Base-by-base conservation (phyloP, 2,888 invertebrate genomes). In the Conus canariensis region DNA sequence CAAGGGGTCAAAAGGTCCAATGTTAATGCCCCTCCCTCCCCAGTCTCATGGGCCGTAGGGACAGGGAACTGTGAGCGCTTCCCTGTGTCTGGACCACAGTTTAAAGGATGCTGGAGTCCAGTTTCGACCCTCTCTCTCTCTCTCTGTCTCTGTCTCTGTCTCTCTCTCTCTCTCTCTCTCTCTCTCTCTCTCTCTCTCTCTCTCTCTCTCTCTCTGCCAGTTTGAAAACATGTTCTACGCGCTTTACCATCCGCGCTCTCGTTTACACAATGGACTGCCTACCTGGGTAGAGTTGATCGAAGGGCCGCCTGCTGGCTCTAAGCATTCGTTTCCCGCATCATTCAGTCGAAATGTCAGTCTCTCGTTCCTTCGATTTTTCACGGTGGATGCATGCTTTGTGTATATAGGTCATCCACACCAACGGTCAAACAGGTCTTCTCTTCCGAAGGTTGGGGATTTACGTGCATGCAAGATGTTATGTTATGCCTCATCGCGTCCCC, bases 91-190 rank as follows among this genome's bases (percentile, higher is more conserved):
- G 30, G 30, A 30, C 30, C 30, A 30, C 30, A 30, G 30, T 30
- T 30, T 30, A 64, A 70, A 70, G 70, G 7, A 70, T 22, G 22
- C 22, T 6, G 16, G 19, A 12, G 5, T 70, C 12, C 70, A 70
- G 6, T 60, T n/a, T 19, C n/a, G 22, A n/a, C 0, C 9, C n/a
- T n/a, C 74, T 74, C n/a, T 74, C n/a, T 74, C 74, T 74, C n/a
- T 74, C 74, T 74, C n/a, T 74, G n/a, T 74, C n/a, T 74, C 74
- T 74, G 0, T 74, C n/a, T 74, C n/a, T 74, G n/a, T 74, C 74
- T 74, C n/a, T 74, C n/a, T 74, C n/a, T 74, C 74, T 74, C n/a
- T 74, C 74, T 74, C n/a, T 74, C n/a, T 74, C 74, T 74, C 74
- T 74, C 74, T 74, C 74, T 74, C n/a, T 74, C 74, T 74, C n/a